Conservation (phyloP, 2,113 vertebrate species). For the Seriola dumerili region DNA sequence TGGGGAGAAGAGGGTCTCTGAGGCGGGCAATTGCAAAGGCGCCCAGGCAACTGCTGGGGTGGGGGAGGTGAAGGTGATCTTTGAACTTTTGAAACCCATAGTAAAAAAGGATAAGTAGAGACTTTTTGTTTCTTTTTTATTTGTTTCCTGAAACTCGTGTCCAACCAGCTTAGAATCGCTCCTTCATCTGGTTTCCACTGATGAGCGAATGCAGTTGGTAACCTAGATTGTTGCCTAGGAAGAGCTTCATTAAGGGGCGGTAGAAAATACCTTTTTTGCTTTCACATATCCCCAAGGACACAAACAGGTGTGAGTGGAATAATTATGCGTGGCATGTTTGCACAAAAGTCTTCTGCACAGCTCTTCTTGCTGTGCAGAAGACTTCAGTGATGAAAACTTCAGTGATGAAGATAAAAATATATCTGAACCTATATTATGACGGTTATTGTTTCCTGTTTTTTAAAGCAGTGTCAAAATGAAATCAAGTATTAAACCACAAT, state of each 20-base stretch:
- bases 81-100: conserved; percentile 4
- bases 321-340: conserved; percentile 71
- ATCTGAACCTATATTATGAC: conserved; percentile 3
- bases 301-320: conserved; percentile 74
- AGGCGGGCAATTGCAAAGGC: too few species aligned
- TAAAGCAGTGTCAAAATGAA: not conserved
- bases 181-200: conserved; percentile 11
- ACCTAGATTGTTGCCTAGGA: conserved; percentile 70
- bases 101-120: conserved; percentile 20
- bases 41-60: too few species aligned
- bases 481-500: not conserved
- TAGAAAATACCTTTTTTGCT: conserved; percentile 52
- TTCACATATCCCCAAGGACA: conserved; percentile 61
- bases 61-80: not conserved
- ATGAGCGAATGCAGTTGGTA: conserved; percentile 55
- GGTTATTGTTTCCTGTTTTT: not conserved
- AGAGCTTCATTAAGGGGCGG: conserved; percentile 72
- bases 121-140: not conserved
- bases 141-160: conserved; percentile 44
- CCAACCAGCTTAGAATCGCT: conserved; percentile 27
- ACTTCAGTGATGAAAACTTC: not conserved
- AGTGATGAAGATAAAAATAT: conserved; percentile 65
- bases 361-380: conserved; percentile 26
- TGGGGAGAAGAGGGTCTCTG: too few species aligned
- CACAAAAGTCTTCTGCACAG: conserved; percentile 32